Evolutionary conservation across 2,888 invertebrate genomes (phyloP), one percentile per base, ranked within the genome.

Genomic region (Pimpla rufipes): DNA sequence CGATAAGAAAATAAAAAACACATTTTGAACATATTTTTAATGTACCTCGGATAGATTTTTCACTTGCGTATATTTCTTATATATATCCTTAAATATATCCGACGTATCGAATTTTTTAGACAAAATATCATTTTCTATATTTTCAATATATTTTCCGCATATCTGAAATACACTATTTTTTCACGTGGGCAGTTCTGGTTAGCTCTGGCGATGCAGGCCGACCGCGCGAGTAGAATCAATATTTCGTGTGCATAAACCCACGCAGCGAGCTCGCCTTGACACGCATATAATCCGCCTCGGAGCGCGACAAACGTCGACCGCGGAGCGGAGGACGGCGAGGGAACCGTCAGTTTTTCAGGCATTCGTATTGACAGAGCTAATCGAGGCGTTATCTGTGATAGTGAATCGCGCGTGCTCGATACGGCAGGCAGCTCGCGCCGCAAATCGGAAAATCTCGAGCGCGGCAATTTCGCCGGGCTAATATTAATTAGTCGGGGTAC

Each of bases 301-400:
- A n/a, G n/a, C n/a, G n/a, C n/a, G n/a, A n/a, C n/a, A n/a, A n/a
- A n/a, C n/a, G 40, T 37, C 5, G 0, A 62, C 2, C 8, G 40
- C 37, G 16, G 37, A 10, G 37, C 18, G 40, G 16, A 7, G 1
- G 23, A n/a, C 7, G 42, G 1, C 16, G 42, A 10, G 21, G 10
- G 13, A 37, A 21, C 1, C 4, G 45, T 23, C n/a, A 21, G 18
- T 21, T n/a, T 21, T 59, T 16, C 29, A n/a, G 70, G 11, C 52
- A 23, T 66, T 35, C 3, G 23, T 67, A 35, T 67, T 35, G 29
- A 45, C 66, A 21, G 0, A 76, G 18, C 57, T 55, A 35, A 67
- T n/a, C 50, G 16, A 66, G 21, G 5, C 37, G 21, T 75, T 67
- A 77, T 77, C 57, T 57, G 8, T 21, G 16, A 50, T 59, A 68